Evolutionary conservation across 92 coral and sea anemone genomes (phyloP).

Genomic region (Umimayanthus kanabou): DNA sequence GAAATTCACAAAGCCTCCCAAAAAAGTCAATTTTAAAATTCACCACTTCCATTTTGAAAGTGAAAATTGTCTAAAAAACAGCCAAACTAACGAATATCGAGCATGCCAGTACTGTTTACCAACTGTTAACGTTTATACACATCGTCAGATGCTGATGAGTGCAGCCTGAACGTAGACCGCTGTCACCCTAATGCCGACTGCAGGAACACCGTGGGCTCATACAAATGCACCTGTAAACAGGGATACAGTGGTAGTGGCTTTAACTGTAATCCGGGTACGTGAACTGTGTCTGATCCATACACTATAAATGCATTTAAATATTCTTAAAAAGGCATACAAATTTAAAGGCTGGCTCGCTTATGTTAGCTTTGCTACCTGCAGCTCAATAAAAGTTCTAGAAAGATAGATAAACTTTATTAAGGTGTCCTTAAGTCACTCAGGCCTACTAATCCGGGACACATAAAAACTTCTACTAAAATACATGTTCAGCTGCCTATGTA

Average conservation of each 20-base stretch:
- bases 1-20: too few species aligned
- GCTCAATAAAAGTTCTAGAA: too few species aligned
- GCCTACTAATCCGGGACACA: too few species aligned
- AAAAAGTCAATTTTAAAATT: too few species aligned
- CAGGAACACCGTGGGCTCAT: conserved; percentile 71
- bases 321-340: background rate
- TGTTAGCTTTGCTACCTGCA: too few species aligned
- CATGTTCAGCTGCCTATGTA: too few species aligned
- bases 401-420: too few species aligned
- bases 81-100: background rate
- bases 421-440: too few species aligned
- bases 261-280: conserved; percentile 45
- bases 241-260: conserved; percentile 52
- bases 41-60: too few species aligned
- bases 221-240: conserved; percentile 45
- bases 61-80: too few species aligned
- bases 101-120: background rate
- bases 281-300: conserved; percentile 43
- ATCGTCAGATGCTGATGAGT: conserved; percentile 65
- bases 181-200: conserved; percentile 66
- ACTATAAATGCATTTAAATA: background rate
- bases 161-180: conserved; percentile 48
- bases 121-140: background rate
- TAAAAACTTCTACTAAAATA: too few species aligned
- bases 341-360: too few species aligned